These are phyloP conservation scores for Cyphomyrmex costatus DNA, from an alignment of 1,140 invertebrate species.

Conservation along the genomic window DNA sequence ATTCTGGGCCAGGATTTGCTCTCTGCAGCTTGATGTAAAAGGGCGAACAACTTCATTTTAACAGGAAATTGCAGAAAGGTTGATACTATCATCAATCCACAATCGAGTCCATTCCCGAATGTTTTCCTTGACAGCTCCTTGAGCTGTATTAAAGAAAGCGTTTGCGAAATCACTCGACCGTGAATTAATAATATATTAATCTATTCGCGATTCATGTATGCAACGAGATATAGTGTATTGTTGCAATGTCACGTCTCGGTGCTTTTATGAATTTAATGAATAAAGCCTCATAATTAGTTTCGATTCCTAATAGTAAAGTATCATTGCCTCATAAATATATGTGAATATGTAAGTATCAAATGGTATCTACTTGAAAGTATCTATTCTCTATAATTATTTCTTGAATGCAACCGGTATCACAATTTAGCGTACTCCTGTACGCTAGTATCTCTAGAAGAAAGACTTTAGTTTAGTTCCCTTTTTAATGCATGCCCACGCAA, in stretches of 20 bases:
- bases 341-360: constrained; percentile 56
- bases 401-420: neutral
- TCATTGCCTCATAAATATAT: constrained; percentile 27
- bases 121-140: neutral
- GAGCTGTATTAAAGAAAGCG: neutral
- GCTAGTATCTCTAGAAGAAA: too few relatives aligned
- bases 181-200: neutral
- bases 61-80: neutral
- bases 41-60: neutral
- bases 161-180: constrained; percentile 4
- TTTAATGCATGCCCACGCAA: too few relatives aligned
- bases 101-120: neutral
- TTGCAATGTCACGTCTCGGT: neutral
- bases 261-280: constrained; percentile 2
- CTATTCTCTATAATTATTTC: constrained; percentile 21
- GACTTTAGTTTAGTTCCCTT: too few relatives aligned
- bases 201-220: neutral
- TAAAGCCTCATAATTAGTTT: constrained; percentile 35
- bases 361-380: constrained; percentile 41
- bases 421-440: neutral
- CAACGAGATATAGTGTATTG: neutral
- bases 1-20: constrained; percentile 79
- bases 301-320: constrained; percentile 36
- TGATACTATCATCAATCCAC: constrained; percentile 16
- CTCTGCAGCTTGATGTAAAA: constrained; percentile 85